A percentile compares a stretch with the other conserved stretches of the same genome.
Evolutionary conservation across 2,888 invertebrate genomes (phyloP).

Genomic region (Incurvaria masculella): DNA sequence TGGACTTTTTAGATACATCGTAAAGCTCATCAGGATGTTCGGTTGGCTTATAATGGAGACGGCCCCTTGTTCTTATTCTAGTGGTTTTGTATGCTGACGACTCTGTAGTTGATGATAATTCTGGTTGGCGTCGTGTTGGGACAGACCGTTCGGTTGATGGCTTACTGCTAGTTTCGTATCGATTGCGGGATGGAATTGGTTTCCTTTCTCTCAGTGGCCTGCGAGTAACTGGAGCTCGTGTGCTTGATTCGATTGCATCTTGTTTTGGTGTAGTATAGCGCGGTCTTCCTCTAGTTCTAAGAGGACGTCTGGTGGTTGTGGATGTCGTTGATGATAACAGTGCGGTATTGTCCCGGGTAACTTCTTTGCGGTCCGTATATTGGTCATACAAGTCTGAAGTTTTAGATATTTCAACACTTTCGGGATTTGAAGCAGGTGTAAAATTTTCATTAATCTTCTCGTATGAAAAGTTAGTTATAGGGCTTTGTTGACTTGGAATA

Average conservation of each 20-base stretch:
- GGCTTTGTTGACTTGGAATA: not conserved
- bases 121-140: conserved; percentile 24
- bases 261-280: conserved; percentile 40
- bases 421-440: not conserved
- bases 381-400: conserved; percentile 23
- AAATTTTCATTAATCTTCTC: not conserved
- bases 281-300: conserved; percentile 37
- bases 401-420: conserved; percentile 2
- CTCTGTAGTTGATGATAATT: conserved; percentile 31
- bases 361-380: conserved; percentile 17
- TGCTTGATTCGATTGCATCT: conserved; percentile 39
- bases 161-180: conserved; percentile 37
- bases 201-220: conserved; percentile 52
- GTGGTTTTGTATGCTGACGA: conserved; percentile 16
- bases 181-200: conserved; percentile 34
- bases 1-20: conserved; percentile 19
- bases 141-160: conserved; percentile 36
- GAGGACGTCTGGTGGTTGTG: conserved; percentile 32
- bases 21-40: conserved; percentile 35
- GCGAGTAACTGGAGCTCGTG: conserved; percentile 39
- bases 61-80: conserved; percentile 47
- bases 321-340: conserved; percentile 36
- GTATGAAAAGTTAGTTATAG: not conserved
- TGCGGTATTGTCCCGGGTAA: conserved; percentile 21
- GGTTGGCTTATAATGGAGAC: conserved; percentile 46